Evolutionary conservation across 2,797 vertebrate genomes (phyloP).

Genomic region (Semotilus atromaculatus): DNA sequence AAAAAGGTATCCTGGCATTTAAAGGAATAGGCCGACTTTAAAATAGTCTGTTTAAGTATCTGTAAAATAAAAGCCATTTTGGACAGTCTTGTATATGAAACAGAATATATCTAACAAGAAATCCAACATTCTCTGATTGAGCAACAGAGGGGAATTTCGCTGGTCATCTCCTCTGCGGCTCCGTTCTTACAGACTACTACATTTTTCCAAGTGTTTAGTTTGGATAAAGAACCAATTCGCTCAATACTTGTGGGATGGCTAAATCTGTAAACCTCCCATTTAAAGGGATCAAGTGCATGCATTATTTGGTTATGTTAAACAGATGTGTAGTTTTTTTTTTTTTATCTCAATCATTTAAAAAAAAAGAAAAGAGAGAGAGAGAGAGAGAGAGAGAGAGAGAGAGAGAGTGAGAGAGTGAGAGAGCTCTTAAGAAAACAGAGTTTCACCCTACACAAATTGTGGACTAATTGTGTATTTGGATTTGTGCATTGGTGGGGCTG

Average conservation of each 20-base stretch:
- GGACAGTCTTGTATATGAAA: conserved; percentile 67
- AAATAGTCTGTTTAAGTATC: conserved; percentile 44
- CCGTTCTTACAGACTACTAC: conserved; percentile 73
- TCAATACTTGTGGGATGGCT: conserved; percentile 80
- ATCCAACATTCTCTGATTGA: conserved; percentile 69
- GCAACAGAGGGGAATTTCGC: conserved; percentile 71
- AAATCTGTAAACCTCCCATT: conserved; percentile 79
- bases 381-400: conserved; percentile 64
- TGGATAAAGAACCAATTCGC: conserved; percentile 74
- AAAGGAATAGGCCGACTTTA: conserved; percentile 57
- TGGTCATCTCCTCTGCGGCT: conserved; percentile 65
- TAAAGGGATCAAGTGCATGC: conserved; percentile 79
- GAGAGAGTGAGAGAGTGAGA: conserved; percentile 57
- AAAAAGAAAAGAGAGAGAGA: conserved; percentile 58
- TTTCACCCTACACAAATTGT: conserved; percentile 79
- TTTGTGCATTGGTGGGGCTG: conserved; percentile 72
- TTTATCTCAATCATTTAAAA: conserved; percentile 77
- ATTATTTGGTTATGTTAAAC: conserved; percentile 85
- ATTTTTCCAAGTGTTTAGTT: conserved; percentile 77
- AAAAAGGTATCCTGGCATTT: conserved; percentile 62
- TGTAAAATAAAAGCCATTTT: conserved; percentile 64
- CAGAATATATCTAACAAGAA: conserved; percentile 70
- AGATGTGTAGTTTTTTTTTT: conserved; percentile 81
- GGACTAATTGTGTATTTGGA: conserved; percentile 83
- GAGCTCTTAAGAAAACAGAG: conserved; percentile 75